phyloP scores from a whole-genome alignment of 2,797 vertebrate species.

The Chiloscyllium punctatum region DNA sequence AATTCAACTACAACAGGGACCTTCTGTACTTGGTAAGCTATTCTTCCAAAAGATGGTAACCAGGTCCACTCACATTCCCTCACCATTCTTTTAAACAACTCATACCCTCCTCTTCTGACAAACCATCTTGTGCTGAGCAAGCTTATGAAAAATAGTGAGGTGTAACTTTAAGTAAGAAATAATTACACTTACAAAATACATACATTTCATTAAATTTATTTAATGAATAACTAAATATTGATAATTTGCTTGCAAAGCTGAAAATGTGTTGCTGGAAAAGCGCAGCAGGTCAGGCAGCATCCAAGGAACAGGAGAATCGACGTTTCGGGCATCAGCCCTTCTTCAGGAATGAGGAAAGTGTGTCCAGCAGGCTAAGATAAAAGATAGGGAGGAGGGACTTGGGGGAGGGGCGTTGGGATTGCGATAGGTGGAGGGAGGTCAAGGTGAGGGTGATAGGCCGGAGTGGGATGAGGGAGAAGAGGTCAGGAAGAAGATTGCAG shows the following conservation, averaged over 20 bases:
- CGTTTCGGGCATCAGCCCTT: too few species aligned
- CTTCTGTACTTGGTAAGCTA: not conserved
- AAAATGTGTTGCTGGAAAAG: too few species aligned
- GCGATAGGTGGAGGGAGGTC: too few species aligned
- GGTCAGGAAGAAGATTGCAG: too few species aligned
- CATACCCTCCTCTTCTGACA: not conserved
- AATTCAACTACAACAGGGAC: not conserved
- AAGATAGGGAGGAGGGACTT: too few species aligned
- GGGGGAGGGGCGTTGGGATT: too few species aligned
- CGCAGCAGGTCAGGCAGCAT: too few species aligned
- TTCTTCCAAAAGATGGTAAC: not conserved
- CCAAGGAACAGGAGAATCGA: too few species aligned
- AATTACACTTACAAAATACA: not conserved
- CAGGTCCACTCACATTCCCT: not conserved
- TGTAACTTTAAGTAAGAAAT: not conserved
- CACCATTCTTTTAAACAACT: not conserved
- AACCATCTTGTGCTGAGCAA: not conserved
- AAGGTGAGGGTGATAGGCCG: too few species aligned
- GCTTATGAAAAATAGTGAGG: not conserved
- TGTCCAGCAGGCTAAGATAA: too few species aligned
- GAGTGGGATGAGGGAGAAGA: too few species aligned
- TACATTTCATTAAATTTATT: constrained; percentile 2
- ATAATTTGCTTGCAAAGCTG: not conserved
- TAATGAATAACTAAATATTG: not conserved
- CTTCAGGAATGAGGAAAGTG: too few species aligned